These are phyloP conservation scores for Amblyornis subalaris DNA, from an alignment of 2,113 vertebrate genomes.

Conservation along the genomic window DNA sequence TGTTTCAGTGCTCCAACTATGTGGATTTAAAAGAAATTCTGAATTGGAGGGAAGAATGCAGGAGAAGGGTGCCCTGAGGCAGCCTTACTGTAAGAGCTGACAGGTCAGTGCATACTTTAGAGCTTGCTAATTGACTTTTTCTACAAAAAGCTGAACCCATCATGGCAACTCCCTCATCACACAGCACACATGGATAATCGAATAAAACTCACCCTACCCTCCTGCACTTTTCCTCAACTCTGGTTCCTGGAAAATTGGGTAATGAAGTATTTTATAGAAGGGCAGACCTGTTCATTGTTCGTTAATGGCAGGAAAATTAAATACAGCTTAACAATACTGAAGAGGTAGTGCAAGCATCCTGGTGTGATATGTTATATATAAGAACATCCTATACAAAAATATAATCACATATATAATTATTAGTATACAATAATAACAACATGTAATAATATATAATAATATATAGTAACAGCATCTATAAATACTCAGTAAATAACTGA, in stretches of 20 bases:
- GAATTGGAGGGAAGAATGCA: not conserved
- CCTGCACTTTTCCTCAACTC: not conserved
- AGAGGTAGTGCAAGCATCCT: not conserved
- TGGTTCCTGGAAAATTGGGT: not conserved
- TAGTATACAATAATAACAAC: not conserved
- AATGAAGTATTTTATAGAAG: not conserved
- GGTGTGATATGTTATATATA: not conserved
- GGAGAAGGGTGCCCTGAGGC: not conserved
- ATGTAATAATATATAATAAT: not conserved
- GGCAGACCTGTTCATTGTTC: not conserved
- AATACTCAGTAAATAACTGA: not conserved
- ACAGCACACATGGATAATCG: not conserved
- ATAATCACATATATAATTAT: not conserved
- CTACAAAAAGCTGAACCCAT: not conserved
- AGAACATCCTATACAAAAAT: not conserved
- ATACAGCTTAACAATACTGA: not conserved
- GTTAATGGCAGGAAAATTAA: not conserved
- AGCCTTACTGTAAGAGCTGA: not conserved
- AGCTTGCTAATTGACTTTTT: not conserved
- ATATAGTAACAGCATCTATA: not conserved
- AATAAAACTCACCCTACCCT: not conserved
- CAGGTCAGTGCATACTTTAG: conserved; percentile 9
- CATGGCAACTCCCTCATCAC: not conserved
- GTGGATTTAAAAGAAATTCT: conserved; percentile 9
- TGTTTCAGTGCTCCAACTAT: not conserved